Percentiles rank a stretch among this genome's conserved stretches.
These are phyloP conservation scores for Eurystomus gularis DNA, from an alignment of 2,113 vertebrate genomes.

Conservation along the genomic window DNA sequence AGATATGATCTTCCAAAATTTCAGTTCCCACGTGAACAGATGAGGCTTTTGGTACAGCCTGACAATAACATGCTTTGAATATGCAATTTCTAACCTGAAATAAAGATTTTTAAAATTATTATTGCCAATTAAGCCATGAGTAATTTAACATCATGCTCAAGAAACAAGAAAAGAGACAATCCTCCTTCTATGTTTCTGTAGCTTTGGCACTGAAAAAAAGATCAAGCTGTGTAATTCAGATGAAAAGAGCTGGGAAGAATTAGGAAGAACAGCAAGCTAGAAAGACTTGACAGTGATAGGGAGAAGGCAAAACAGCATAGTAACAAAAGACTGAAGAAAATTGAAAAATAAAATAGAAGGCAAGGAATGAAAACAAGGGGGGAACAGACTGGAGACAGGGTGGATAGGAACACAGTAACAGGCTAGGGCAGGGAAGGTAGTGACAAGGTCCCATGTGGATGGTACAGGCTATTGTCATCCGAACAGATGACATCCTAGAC, in stretches of 20 bases:
- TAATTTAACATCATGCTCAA: constrained; percentile 9
- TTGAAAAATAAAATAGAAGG: background rate
- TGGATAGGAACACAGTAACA: background rate
- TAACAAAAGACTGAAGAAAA: background rate
- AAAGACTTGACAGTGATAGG: background rate
- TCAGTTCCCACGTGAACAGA: background rate
- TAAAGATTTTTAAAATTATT: constrained; percentile 16
- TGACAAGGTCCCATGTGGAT: background rate
- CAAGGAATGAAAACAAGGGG: background rate
- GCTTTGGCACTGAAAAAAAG: background rate
- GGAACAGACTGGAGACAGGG: background rate
- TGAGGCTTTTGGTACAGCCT: background rate
- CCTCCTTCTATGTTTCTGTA: background rate
- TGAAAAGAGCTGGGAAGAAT: background rate
- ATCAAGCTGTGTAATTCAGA: background rate
- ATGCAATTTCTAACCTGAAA: background rate
- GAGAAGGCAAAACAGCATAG: background rate
- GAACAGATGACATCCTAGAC: background rate
- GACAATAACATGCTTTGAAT: constrained; percentile 6
- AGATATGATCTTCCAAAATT: background rate
- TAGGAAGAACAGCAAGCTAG: background rate
- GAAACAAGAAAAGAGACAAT: constrained; percentile 1
- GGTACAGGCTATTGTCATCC: background rate
- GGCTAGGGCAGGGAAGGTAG: background rate
- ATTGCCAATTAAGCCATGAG: background rate